Percentiles rank a stretch among this genome's conserved stretches.
phyloP scores from a whole-genome alignment of 2,888 invertebrate species.

The Gisinianus flammeolus region DNA sequence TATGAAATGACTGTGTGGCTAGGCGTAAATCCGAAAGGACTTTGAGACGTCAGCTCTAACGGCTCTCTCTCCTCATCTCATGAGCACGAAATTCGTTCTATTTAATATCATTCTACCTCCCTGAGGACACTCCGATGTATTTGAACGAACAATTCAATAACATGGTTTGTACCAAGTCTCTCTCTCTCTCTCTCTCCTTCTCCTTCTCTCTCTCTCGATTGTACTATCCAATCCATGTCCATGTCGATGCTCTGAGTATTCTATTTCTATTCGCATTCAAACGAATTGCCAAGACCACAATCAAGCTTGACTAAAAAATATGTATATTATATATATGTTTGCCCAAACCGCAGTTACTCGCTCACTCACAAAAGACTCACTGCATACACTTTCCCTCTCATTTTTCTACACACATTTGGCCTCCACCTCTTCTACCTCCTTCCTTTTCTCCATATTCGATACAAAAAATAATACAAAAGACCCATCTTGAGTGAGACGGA shows the following conservation, averaged over 20 bases:
- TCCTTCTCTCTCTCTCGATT: not conserved
- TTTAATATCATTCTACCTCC: slow-evolving; percentile 45
- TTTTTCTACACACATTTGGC: not conserved
- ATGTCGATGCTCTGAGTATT: not conserved
- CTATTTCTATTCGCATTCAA: too few relatives aligned
- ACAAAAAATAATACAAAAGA: too few relatives aligned
- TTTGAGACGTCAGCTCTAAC: slow-evolving; percentile 39
- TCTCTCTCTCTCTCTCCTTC: not conserved
- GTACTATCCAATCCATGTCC: not conserved
- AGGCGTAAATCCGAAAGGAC: slow-evolving; percentile 36
- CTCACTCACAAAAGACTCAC: too few relatives aligned
- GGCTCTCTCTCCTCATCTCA: slow-evolving; percentile 36
- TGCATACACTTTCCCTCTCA: too few relatives aligned
- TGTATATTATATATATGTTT: slow-evolving; percentile 18
- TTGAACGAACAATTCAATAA: slow-evolving; percentile 39
- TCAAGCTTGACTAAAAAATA: not conserved
- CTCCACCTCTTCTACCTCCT: not conserved
- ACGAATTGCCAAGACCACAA: too few relatives aligned
- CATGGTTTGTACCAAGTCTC: not conserved
- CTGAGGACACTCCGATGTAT: slow-evolving; percentile 28
- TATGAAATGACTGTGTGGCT: too few relatives aligned
- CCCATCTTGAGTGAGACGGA: too few relatives aligned
- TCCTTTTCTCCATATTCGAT: not conserved
- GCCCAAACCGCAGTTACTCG: too few relatives aligned
- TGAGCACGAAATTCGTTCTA: slow-evolving; percentile 39